These are phyloP conservation scores for Dromius quadrimaculatus DNA, from an alignment of 2,888 invertebrate genomes.

Conservation along the genomic window DNA sequence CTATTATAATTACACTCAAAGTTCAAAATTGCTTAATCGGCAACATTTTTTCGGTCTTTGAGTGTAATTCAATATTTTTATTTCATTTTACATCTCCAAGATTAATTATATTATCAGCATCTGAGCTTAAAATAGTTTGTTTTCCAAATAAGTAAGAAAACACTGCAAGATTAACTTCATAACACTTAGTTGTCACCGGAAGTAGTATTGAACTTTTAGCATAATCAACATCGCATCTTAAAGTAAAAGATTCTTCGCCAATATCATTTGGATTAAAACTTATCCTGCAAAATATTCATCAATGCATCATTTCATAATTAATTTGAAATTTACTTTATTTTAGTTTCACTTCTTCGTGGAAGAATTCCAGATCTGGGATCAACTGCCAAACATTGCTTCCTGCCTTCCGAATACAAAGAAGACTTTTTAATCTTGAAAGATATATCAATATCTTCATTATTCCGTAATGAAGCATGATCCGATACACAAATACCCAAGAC, in stretches of 20 bases:
- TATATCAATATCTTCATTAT: conserved; percentile 69
- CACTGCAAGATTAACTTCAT: conserved; percentile 69
- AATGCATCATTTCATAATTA: not conserved
- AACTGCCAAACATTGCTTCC: conserved; percentile 68
- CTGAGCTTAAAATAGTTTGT: conserved; percentile 57
- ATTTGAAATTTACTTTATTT: conserved; percentile 67
- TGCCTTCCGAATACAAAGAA: conserved; percentile 70
- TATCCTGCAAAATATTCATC: conserved; percentile 65
- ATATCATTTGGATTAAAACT: conserved; percentile 69
- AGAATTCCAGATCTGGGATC: conserved; percentile 69
- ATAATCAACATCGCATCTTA: conserved; percentile 70
- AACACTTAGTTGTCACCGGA: conserved; percentile 69
- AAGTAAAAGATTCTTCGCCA: conserved; percentile 70
- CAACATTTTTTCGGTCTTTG: no score
- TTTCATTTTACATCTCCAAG: conserved; percentile 63
- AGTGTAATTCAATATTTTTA: conserved; percentile 6
- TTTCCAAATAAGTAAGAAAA: conserved; percentile 65
- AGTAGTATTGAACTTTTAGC: conserved; percentile 69
- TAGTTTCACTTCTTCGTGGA: conserved; percentile 67
- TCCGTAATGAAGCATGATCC: conserved; percentile 67
- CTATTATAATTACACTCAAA: no score
- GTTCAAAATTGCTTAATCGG: not conserved
- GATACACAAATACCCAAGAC: conserved; percentile 70
- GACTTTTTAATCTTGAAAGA: conserved; percentile 70
- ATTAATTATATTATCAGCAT: conserved; percentile 63